Base-by-base conservation (phyloP, 2,888 invertebrate genomes). In the Dinocampus coccinellae region DNA sequence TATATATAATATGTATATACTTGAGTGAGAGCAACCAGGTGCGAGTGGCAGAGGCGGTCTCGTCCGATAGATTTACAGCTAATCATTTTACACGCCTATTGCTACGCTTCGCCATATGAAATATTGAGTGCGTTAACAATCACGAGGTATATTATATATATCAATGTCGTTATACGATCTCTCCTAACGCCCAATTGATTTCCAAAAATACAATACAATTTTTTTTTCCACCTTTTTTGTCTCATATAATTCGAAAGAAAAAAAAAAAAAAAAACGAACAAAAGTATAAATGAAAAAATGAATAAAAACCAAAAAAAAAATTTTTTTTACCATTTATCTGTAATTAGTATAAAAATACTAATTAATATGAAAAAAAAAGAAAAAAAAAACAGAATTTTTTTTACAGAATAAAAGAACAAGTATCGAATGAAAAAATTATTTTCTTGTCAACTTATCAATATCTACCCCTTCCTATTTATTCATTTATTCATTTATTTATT, bases 21-120 rank as follows among this genome's bases (percentile, higher is more conserved):
- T 76, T 76, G 77, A 82, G n/a, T 83, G 84, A 79, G 86, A 85
- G 82, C 76, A 78, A 73, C 84, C 84, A 85, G 83, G 83, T 84
- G 84, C 77, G 76, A 75, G 75, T 70, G 78, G 75, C 79, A 78
- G 78, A 79, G 81, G 84, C 78, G 79, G 77, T 78, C 79, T 75
- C 78, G 73, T 73, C 78, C 81, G 81, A 80, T 85, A 84, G 85
- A 87, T 87, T 86, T 86, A 87, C 84, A 83, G 83, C 85, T 85
- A 85, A 87, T 86, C 86, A 85, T 84, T 85, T 86, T 84, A 86
- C 83, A 84, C 85, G 84, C 83, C 84, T 85, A 85, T 84, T 82
- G 77, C 79, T 75, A 68, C 72, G 67, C 69, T 69, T 69, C 34
- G 52, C 62, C 20, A 66, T 77, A 78, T 81, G 81, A 84, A 82